A percentile compares a stretch with the other conserved stretches of the same genome.
Conservation (phyloP, 2,888 invertebrate genomes). For the Drosophila subsilvestris region DNA sequence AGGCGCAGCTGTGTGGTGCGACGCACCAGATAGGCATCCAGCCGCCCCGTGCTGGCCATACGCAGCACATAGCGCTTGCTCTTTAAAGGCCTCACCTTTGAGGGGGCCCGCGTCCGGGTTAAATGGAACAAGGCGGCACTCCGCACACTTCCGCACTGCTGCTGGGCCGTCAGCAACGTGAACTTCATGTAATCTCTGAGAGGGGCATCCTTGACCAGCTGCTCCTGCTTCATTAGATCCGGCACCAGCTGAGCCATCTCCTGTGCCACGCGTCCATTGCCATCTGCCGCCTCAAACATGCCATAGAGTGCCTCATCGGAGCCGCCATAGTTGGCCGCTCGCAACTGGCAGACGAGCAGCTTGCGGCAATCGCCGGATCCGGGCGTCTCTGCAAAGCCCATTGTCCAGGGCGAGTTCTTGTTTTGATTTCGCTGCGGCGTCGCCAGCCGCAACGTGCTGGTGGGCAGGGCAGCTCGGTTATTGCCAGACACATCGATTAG, state of each 20-base stretch:
- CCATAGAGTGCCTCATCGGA: conserved; percentile 91
- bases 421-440: conserved; percentile 71
- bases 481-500: conserved; percentile 93
- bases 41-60: conserved; percentile 91
- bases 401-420: conserved; percentile 89
- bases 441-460: conserved; percentile 67
- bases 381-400: conserved; percentile 94
- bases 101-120: conserved; percentile 77
- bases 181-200: conserved; percentile 91
- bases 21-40: conserved; percentile 90
- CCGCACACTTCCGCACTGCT: conserved; percentile 87
- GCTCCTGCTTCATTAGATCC: conserved; percentile 91
- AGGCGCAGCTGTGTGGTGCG: conserved; percentile 88
- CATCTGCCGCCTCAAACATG: conserved; percentile 89
- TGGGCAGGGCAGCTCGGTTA: conserved; percentile 88
- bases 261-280: conserved; percentile 84
- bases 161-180: conserved; percentile 91
- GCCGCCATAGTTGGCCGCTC: conserved; percentile 88
- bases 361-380: conserved; percentile 86
- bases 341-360: conserved; percentile 91
- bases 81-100: conserved; percentile 85
- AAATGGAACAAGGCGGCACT: conserved; percentile 86
- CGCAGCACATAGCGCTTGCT: conserved; percentile 88
- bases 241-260: conserved; percentile 91
- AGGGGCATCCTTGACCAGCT: conserved; percentile 88